Evolutionary conservation across 2,888 invertebrate species (phyloP), one percentile per base, ranked within the genome.

Genomic region (Plagodis pulveraria): DNA sequence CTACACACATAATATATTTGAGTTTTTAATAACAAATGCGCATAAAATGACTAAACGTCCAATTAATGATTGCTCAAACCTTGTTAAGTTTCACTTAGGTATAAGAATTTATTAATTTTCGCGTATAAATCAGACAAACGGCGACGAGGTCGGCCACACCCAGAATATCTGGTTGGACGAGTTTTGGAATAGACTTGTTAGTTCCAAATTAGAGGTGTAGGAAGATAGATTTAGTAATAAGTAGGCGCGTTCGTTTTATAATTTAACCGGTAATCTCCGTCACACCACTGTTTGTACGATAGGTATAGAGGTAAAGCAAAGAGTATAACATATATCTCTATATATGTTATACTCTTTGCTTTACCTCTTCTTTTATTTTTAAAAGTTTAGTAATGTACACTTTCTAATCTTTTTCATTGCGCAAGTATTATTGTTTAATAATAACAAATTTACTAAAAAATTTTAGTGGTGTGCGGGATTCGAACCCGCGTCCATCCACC

Each of bases 71-170:
- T 58, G 55, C 62, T 54, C 58, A 55, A 58, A 62, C 56, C 68
- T 67, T 60, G 67, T 73, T 72, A 74, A 61, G 72, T 69, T 73
- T 70, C 72, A 74, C 67, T 75, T 69, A 70, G 36, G 36, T 8
- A 8, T 63, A 53, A 58, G 67, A 62, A 68, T 65, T 66, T 67
- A 72, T 73, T 63, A 67, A 70, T 64, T 59, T 62, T 55, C 54
- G 59, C 60, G 57, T 62, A 73, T 66, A 65, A 62, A 66, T 67
- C 68, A 62, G 60, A 46, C 22, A 42, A 52, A 56, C 48, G 59
- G 50, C 50, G 47, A 44, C 54, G 66, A 66, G 69, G 60, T 50
- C 62, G 58, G 50, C 63, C 65, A 62, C 66, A 62, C 63, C 63
- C 59, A 33, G 41, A 46, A 11, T 32, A 41, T 48, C 36, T 55